phyloP scores from a whole-genome alignment of 2,113 vertebrate species.

The Lampris incognitus region DNA sequence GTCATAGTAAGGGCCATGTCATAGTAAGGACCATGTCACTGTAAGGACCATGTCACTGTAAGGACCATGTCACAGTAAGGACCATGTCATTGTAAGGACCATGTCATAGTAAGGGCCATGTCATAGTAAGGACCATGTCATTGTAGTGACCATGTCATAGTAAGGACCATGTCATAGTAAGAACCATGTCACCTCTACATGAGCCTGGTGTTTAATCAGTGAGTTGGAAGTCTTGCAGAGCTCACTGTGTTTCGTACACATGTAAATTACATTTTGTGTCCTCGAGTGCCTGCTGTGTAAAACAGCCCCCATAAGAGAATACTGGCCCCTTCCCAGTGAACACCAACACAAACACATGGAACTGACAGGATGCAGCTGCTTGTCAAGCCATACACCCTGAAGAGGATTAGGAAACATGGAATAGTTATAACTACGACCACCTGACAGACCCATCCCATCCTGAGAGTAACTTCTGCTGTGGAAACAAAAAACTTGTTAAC shows the following conservation, averaged over 20 bases:
- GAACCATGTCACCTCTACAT: too few species aligned
- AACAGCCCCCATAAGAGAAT: neutral
- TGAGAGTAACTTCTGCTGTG: constrained; percentile 43
- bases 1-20: too few species aligned
- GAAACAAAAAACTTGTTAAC: constrained; percentile 18
- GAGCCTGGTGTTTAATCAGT: neutral
- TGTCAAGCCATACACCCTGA: neutral
- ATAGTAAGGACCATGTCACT: too few species aligned
- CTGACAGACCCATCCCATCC: constrained; percentile 32
- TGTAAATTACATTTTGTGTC: constrained; percentile 32
- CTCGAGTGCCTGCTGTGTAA: constrained; percentile 6
- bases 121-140: too few species aligned
- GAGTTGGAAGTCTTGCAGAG: neutral
- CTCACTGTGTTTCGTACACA: constrained; percentile 47
- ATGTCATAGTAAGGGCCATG: too few species aligned
- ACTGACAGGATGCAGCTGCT: neutral
- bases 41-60: too few species aligned
- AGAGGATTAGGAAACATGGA: too few species aligned
- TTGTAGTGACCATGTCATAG: too few species aligned
- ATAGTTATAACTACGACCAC: constrained; percentile 28
- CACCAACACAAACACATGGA: constrained; percentile 18
- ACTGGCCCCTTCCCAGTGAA: neutral
- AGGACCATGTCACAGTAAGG: too few species aligned
- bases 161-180: too few species aligned
- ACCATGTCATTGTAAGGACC: too few species aligned